Base-by-base conservation (phyloP, 1,140 invertebrate species). In the Zaprionus gabonicus region DNA sequence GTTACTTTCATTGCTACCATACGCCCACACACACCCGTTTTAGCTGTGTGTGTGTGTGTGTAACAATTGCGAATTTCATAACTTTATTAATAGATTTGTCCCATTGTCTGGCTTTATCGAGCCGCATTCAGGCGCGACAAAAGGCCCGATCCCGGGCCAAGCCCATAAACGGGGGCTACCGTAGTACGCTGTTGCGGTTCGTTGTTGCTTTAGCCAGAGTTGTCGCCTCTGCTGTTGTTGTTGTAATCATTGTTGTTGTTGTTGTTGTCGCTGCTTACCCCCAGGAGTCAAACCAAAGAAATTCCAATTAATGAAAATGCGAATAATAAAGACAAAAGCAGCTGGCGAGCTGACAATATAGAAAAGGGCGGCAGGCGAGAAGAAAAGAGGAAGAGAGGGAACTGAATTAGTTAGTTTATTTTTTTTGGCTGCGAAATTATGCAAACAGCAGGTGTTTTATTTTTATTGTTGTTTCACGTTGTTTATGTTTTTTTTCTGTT, bases 281-380 rank as follows among this genome's bases (percentile, higher is more conserved):
- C 41, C 66, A 68, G 72, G 71, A 69, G 80, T 71, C 58, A 72
- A 64, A 65, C 44, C 62, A 75, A 83, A 88, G 78, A 88, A 88
- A 87, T 88, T 87, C 77, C 84, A 87, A 87, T 87, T 87, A 87
- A 87, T 87, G 84, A 88, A 80, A 83, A 83, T 83, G 70, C 69
- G 73, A 75, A 80, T 76, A 82, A 38, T 23, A 51, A 66, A 66
- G 51, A 72, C 62, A 55, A 41, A 44, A n/a, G 46, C 46, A 51
- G 46, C 23, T 62, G n/a, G 64, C n/a, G 7, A 25, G 27, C 27
- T 28, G 20, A 13, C 1, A 62, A 12, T 10, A 10, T 9, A 46
- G n/a, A 17, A 46, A n/a, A 46, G 41, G 41, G 5, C 7, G 1
- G 38, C 0, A n/a, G 5, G 2, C 0, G 3, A 17, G 15, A 3